Conservation (phyloP, 2,797 vertebrate species). For the Pantherophis vulpinus region DNA sequence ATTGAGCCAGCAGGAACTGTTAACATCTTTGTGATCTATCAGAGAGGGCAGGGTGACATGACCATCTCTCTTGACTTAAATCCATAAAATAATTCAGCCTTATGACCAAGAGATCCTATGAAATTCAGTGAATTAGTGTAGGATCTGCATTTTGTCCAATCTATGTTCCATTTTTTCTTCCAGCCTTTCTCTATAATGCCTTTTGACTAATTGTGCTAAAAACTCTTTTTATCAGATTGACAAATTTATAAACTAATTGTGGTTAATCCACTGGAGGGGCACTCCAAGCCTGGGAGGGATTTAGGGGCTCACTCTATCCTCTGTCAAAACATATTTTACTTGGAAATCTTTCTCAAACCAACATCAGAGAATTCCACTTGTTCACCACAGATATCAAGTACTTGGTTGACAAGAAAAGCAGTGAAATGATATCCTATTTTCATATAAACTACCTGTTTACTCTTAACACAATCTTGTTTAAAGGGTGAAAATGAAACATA, state of each 20-base stretch:
- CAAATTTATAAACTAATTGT: background rate
- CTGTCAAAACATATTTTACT: background rate
- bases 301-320: background rate
- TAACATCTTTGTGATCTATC: background rate
- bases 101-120: background rate
- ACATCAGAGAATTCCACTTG: background rate
- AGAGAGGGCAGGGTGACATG: background rate
- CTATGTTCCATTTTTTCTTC: background rate
- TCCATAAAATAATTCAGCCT: background rate
- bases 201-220: background rate
- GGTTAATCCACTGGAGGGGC: background rate
- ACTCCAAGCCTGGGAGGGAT: background rate
- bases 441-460: background rate
- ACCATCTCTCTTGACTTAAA: background rate
- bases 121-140: background rate
- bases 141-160: background rate
- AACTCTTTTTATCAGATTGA: background rate
- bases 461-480: background rate
- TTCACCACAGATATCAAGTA: background rate
- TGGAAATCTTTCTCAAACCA: background rate
- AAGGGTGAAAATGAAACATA: background rate
- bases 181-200: background rate
- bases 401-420: background rate
- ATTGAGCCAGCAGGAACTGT: background rate
- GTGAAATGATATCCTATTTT: background rate